Percentiles rank a stretch among this genome's conserved stretches.
Conservation (phyloP, 2,888 invertebrate species). For the Eueremaeus valkanovi region DNA sequence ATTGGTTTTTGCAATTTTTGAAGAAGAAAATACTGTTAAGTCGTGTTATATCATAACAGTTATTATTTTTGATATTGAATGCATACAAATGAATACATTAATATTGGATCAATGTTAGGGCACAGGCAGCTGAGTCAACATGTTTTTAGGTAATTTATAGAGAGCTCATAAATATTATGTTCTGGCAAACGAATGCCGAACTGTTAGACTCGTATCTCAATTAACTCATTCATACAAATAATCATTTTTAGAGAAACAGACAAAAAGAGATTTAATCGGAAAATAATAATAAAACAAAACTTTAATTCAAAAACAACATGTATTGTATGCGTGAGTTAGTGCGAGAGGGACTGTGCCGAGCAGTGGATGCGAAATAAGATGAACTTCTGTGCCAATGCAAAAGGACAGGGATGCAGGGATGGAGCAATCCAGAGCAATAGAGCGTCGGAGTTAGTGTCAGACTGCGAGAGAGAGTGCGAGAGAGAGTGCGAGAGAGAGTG, state of each 20-base stretch:
- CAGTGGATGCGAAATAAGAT: constrained; percentile 1
- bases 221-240: constrained; percentile 32
- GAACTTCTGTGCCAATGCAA: no score
- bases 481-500: neutral
- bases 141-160: constrained; percentile 1
- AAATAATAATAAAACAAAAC: constrained; percentile 19
- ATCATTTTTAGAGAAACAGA: constrained; percentile 6
- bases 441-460: neutral
- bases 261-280: neutral
- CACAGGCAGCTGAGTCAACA: constrained; percentile 34
- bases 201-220: constrained; percentile 23
- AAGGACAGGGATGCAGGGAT: no score
- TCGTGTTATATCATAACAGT: neutral
- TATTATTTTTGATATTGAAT: constrained; percentile 12
- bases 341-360: neutral
- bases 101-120: constrained; percentile 23
- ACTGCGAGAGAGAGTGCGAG: neutral
- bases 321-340: neutral
- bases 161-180: constrained; percentile 21
- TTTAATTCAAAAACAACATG: constrained; percentile 15
- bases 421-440: no score
- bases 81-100: constrained; percentile 16
- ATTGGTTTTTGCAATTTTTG: neutral
- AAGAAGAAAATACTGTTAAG: no score
- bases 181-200: constrained; percentile 4